phyloP scores from a whole-genome alignment of 2,113 vertebrate species.

The Chamaetylas fuelleborni region DNA sequence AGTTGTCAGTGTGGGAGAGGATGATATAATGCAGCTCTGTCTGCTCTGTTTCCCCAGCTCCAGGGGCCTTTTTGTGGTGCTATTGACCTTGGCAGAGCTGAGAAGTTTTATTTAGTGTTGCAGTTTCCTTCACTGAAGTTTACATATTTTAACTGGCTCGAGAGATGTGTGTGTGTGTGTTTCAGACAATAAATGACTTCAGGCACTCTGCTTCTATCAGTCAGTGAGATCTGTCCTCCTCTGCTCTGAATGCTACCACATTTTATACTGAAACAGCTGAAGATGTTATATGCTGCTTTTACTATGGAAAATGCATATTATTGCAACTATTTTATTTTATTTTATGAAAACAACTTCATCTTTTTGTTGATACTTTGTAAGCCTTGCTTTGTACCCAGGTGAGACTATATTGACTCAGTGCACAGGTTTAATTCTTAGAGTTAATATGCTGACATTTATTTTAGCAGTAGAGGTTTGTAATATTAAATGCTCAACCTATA shows the following conservation, averaged over 20 bases:
- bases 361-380: neutral
- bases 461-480: neutral
- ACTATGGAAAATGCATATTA: neutral
- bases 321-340: neutral
- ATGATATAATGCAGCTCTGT: conserved; percentile 23
- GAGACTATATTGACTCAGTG: rapidly evolving
- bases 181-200: conserved; percentile 48
- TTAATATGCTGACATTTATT: neutral
- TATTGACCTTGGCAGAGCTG: conserved; percentile 39
- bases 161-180: neutral
- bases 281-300: neutral
- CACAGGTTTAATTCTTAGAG: neutral
- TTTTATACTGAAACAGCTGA: conserved; percentile 4
- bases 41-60: conserved; percentile 1
- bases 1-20: conserved; percentile 29
- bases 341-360: neutral
- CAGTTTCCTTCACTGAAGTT: conserved; percentile 40
- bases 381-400: neutral
- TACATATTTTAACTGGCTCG: conserved; percentile 45
- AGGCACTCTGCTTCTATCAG: conserved; percentile 36
- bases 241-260: neutral
- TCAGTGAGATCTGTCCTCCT: conserved; percentile 10
- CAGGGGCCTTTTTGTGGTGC: neutral
- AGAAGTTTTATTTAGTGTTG: conserved; percentile 52
- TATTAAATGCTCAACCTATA: neutral